Percentiles rank a stretch among this genome's conserved stretches.
Evolutionary conservation across 1,140 invertebrate species (phyloP).

Genomic region (Mya arenaria): DNA sequence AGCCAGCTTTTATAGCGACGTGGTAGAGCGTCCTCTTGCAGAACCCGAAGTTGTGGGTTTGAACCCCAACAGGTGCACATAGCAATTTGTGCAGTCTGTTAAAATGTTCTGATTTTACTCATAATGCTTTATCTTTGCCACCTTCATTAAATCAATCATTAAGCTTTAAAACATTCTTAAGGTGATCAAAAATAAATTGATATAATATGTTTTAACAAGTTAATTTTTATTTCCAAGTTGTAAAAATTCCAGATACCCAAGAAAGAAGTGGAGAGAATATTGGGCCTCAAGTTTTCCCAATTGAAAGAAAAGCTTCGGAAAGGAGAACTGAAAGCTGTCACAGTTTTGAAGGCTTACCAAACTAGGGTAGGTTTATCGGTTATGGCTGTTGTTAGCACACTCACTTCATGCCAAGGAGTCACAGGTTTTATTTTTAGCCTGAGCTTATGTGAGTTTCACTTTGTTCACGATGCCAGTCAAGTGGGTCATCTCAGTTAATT

Average conservation of each 20-base stretch:
- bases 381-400: neutral
- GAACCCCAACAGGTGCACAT: too few species aligned
- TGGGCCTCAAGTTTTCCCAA: constrained; percentile 21
- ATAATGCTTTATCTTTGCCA: too few species aligned
- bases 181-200: neutral
- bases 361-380: constrained; percentile 54
- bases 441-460: neutral
- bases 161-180: too few species aligned
- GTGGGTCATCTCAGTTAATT: neutral
- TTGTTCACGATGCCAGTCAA: neutral
- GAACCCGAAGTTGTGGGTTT: too few species aligned
- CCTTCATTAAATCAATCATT: too few species aligned
- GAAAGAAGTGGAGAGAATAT: constrained; percentile 4
- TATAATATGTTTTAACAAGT: neutral
- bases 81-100: too few species aligned
- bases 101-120: too few species aligned
- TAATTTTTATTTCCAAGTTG: neutral
- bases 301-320: constrained; percentile 57
- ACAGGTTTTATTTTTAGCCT: neutral
- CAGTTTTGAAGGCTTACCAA: constrained; percentile 67
- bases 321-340: constrained; percentile 60
- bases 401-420: neutral
- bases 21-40: too few species aligned
- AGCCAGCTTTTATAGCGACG: too few species aligned
- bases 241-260: constrained; percentile 6